phyloP scores from a whole-genome alignment of 2,113 vertebrate genomes.

The Cephalopterus ornatus region DNA sequence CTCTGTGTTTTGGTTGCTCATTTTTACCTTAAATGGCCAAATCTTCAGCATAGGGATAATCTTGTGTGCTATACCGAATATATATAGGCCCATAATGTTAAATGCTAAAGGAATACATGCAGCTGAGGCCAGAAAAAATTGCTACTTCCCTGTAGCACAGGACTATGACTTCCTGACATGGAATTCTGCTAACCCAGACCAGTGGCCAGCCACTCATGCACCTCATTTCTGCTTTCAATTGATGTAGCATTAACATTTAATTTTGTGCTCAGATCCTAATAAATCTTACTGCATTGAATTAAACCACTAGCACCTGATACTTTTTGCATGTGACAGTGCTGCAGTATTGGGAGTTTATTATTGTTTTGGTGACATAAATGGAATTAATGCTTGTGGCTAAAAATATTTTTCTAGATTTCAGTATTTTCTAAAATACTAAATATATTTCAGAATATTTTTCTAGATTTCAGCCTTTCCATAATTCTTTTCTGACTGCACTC shows the following conservation, averaged over 20 bases:
- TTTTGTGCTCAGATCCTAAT: not conserved
- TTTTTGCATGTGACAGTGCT: not conserved
- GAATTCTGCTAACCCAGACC: not conserved
- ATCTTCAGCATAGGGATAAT: not conserved
- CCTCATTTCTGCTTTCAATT: not conserved
- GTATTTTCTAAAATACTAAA: not conserved
- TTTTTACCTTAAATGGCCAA: not conserved
- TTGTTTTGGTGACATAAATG: not conserved
- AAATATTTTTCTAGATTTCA: not conserved
- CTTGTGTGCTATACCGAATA: not conserved
- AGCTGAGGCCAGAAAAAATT: not conserved
- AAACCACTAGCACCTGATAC: not conserved
- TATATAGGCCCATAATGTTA: not conserved
- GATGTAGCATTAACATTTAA: not conserved
- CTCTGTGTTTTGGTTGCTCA: not conserved
- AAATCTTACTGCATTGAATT: not conserved
- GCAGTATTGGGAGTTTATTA: not conserved
- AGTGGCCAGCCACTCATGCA: not conserved
- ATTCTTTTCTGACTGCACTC: not conserved
- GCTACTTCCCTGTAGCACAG: not conserved
- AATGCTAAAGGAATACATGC: not conserved
- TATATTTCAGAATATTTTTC: not conserved
- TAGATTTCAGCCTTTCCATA: not conserved
- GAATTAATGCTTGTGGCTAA: not conserved
- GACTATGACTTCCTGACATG: not conserved